These are phyloP conservation scores for Betta splendens DNA, from an alignment of 2,797 vertebrate species.

Conservation along the genomic window DNA sequence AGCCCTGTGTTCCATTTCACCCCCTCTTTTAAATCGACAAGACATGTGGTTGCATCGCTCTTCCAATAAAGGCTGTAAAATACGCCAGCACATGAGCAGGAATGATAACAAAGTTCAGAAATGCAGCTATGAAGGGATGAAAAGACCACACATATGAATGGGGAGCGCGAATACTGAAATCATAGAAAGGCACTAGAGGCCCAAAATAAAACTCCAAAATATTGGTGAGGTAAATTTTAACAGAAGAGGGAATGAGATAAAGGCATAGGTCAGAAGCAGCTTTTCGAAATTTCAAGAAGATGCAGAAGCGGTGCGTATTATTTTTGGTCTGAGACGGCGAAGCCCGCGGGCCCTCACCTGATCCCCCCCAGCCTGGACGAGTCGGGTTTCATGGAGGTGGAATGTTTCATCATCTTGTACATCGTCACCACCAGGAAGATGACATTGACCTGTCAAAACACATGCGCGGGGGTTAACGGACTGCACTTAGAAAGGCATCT, in stretches of 20 bases:
- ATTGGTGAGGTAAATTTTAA: constrained; percentile 37
- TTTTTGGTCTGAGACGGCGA: too few relatives aligned
- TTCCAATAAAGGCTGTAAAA: constrained; percentile 43
- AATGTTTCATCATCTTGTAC: constrained; percentile 99
- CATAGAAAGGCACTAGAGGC: constrained; percentile 48
- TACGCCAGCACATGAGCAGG: constrained; percentile 36
- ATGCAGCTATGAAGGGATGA: constrained; percentile 65
- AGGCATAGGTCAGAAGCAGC: constrained; percentile 44
- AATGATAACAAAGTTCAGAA: constrained; percentile 54
- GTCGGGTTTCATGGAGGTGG: constrained; percentile 98
- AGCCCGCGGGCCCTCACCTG: too few relatives aligned
- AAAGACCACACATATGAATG: constrained; percentile 46
- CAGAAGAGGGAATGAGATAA: constrained; percentile 55
- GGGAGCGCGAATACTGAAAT: constrained; percentile 53
- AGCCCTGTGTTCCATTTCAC: constrained; percentile 6
- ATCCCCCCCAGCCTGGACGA: constrained; percentile 98
- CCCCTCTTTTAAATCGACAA: constrained; percentile 53
- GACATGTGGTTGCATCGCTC: constrained; percentile 28
- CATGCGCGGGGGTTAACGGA: constrained; percentile 67
- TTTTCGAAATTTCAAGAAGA: constrained; percentile 49
- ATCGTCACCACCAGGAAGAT: constrained; percentile 97
- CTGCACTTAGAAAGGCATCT: constrained; percentile 65
- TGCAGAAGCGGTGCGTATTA: constrained; percentile 53
- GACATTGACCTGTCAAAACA: constrained; percentile 96
- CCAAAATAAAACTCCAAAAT: constrained; percentile 48